Conservation (phyloP, 1,140 invertebrate genomes). For the Sesamia nonagrioides region DNA sequence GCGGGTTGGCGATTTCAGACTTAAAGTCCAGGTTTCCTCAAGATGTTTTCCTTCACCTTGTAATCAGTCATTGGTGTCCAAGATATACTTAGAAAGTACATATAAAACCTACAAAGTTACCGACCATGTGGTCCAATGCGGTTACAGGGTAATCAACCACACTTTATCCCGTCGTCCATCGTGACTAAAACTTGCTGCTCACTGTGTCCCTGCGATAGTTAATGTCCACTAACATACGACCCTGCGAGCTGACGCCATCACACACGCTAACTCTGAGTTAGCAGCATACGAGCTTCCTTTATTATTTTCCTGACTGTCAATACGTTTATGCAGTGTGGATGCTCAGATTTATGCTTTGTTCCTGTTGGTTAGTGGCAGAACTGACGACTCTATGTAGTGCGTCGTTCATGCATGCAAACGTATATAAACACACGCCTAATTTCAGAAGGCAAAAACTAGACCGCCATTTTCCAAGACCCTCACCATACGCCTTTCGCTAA, state of each 20-base stretch:
- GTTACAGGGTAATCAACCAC: conserved; percentile 24
- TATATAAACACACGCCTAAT: no score
- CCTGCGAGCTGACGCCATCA: background rate
- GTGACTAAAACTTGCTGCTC: conserved; percentile 4
- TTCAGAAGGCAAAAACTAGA: no score
- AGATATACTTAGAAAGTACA: no score
- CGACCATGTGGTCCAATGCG: background rate
- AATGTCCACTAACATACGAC: background rate
- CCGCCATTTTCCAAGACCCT: no score
- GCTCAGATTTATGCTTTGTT: background rate
- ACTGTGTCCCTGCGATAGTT: conserved; percentile 2
- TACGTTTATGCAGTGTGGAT: background rate
- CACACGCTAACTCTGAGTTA: background rate
- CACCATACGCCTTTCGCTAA: no score
- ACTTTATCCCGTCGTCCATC: conserved; percentile 22
- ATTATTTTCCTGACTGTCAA: background rate
- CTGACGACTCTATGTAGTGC: no score
- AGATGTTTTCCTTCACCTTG: no score
- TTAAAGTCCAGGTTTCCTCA: no score
- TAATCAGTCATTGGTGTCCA: no score
- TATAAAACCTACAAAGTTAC: background rate
- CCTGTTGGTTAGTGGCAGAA: no score
- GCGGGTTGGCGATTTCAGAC: no score
- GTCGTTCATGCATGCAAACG: no score
- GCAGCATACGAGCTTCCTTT: conserved; percentile 5